A percentile compares a stretch with the other conserved stretches of the same genome.
Conservation (phyloP, 2,113 vertebrate genomes). For the Paratilapia polleni region DNA sequence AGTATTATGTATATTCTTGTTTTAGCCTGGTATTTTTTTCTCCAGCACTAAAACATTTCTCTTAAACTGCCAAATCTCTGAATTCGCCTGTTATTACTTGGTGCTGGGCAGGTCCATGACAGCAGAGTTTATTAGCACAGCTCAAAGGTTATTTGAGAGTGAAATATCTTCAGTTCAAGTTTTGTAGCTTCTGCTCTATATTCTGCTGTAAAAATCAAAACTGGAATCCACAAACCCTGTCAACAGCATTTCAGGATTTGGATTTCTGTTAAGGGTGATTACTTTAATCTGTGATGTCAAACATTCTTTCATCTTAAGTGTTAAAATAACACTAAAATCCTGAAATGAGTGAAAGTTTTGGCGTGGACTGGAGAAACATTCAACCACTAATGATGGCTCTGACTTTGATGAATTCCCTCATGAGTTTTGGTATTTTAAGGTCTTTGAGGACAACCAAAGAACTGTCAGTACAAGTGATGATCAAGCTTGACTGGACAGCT, state of each 20-base stretch:
- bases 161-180: neutral
- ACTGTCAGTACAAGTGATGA: conserved; percentile 43
- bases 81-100: neutral
- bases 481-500: conserved; percentile 55
- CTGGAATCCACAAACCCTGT: neutral
- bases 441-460: conserved; percentile 59
- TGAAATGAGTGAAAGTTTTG: conserved; percentile 14
- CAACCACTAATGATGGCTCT: conserved; percentile 30
- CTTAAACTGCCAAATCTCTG: neutral
- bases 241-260: neutral
- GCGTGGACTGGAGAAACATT: neutral
- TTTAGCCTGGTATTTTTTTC: neutral
- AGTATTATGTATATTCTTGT: neutral
- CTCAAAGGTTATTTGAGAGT: neutral
- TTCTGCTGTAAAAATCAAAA: neutral
- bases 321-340: conserved; percentile 1
- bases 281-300: conserved; percentile 7
- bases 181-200: neutral
- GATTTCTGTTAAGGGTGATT: neutral
- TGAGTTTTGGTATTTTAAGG: conserved; percentile 41
- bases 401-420: conserved; percentile 56
- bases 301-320: conserved; percentile 13
- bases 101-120: neutral
- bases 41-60: neutral
- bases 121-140: neutral